These are phyloP conservation scores for Dastarcus helophoroides DNA, from an alignment of 2,888 invertebrate genomes.

Conservation along the genomic window DNA sequence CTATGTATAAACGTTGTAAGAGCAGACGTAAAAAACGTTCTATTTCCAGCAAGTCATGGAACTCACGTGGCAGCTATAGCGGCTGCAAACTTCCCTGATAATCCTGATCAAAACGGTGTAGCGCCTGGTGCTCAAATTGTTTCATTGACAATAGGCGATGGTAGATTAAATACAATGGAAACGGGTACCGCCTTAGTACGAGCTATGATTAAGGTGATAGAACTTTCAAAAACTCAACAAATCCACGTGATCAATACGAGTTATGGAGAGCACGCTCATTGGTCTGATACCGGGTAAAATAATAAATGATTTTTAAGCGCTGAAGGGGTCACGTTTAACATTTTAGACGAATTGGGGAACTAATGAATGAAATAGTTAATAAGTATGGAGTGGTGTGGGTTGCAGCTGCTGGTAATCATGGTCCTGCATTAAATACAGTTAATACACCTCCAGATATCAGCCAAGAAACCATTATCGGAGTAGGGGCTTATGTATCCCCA, in stretches of 20 bases:
- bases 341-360: constrained; percentile 67
- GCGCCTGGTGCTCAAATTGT: constrained; percentile 94
- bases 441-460: constrained; percentile 81
- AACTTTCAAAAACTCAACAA: constrained; percentile 46
- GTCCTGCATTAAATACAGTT: constrained; percentile 85
- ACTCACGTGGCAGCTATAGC: constrained; percentile 97
- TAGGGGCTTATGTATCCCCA: constrained; percentile 94
- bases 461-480: constrained; percentile 75
- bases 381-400: constrained; percentile 90
- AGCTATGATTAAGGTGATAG: constrained; percentile 83
- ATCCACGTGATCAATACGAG: constrained; percentile 96
- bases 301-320: constrained; percentile 1
- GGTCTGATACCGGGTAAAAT: constrained; percentile 77
- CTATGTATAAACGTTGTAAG: too few species aligned
- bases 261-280: constrained; percentile 91
- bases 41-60: constrained; percentile 85
- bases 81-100: constrained; percentile 76
- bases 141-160: constrained; percentile 89
- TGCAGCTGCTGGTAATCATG: constrained; percentile 90
- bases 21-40: too few species aligned
- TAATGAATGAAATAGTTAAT: constrained; percentile 79
- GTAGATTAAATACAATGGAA: constrained; percentile 88
- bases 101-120: constrained; percentile 82
- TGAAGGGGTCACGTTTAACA: too few species aligned
- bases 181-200: constrained; percentile 87